Evolutionary conservation across 2,113 vertebrate species (phyloP).

Genomic region (Carassius auratus): DNA sequence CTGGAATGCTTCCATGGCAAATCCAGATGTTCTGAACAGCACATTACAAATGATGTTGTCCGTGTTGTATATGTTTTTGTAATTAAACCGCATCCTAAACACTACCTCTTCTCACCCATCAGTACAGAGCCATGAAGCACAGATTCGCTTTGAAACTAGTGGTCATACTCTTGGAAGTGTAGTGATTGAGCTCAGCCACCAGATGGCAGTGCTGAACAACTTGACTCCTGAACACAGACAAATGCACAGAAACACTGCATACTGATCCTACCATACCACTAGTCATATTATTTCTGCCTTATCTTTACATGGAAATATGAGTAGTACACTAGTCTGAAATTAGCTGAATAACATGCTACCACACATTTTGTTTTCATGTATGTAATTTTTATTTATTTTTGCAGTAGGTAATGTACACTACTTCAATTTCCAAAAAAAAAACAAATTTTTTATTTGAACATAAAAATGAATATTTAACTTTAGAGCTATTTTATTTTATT

Average conservation of each 20-base stretch:
- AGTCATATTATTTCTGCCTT: background rate
- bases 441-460: too few relatives aligned
- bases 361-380: too few relatives aligned
- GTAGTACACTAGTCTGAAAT: background rate
- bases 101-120: background rate
- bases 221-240: background rate
- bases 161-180: background rate
- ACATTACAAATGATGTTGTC: background rate
- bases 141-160: background rate
- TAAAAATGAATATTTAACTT: too few relatives aligned
- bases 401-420: too few relatives aligned
- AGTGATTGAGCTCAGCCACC: conserved; percentile 32
- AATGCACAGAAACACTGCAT: background rate
- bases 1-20: conserved; percentile 6
- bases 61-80: background rate
- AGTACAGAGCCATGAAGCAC: background rate
- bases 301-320: background rate
- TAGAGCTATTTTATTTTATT: too few relatives aligned
- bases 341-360: background rate
- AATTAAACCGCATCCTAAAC: background rate
- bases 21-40: conserved; percentile 4
- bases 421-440: background rate
- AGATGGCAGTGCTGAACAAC: conserved; percentile 34
- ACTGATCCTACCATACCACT: too few relatives aligned
- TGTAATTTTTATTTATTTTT: too few relatives aligned